Conservation (phyloP, 1,140 invertebrate genomes). For the Macrobrachium nipponense region DNA sequence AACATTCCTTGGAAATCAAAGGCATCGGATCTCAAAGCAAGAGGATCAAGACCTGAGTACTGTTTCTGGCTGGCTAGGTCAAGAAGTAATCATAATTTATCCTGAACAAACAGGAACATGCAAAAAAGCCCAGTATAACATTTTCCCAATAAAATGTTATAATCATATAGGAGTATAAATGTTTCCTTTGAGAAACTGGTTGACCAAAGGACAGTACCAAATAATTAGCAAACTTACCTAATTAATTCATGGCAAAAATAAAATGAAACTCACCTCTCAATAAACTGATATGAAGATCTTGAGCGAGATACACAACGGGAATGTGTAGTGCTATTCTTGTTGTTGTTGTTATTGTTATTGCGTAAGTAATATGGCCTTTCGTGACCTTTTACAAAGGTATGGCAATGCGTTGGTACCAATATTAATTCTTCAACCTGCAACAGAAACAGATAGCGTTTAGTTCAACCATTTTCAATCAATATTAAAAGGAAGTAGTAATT, state of each 20-base stretch:
- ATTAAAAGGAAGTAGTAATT: background rate
- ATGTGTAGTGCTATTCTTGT: slow-evolving; percentile 51
- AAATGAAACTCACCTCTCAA: slow-evolving; percentile 55
- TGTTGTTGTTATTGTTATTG: slow-evolving; percentile 55
- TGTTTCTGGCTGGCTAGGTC: no score
- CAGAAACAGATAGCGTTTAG: background rate
- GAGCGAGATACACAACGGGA: slow-evolving; percentile 47
- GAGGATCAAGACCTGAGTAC: no score
- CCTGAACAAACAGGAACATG: no score
- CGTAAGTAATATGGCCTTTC: slow-evolving; percentile 51
- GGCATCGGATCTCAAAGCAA: no score
- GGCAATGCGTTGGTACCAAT: slow-evolving; percentile 69
- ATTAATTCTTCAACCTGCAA: slow-evolving; percentile 65
- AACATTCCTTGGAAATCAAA: no score
- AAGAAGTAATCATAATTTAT: no score
- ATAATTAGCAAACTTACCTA: no score
- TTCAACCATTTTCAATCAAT: background rate
- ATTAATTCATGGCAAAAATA: background rate
- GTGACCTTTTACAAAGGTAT: slow-evolving; percentile 62
- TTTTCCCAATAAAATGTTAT: no score
- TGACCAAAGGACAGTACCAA: no score
- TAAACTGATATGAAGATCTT: slow-evolving; percentile 65
- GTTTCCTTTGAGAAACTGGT: no score
- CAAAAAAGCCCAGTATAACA: no score
- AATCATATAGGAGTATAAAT: no score